Evolutionary conservation across 2,888 invertebrate species (phyloP).

Genomic region (Lithophane socia): DNA sequence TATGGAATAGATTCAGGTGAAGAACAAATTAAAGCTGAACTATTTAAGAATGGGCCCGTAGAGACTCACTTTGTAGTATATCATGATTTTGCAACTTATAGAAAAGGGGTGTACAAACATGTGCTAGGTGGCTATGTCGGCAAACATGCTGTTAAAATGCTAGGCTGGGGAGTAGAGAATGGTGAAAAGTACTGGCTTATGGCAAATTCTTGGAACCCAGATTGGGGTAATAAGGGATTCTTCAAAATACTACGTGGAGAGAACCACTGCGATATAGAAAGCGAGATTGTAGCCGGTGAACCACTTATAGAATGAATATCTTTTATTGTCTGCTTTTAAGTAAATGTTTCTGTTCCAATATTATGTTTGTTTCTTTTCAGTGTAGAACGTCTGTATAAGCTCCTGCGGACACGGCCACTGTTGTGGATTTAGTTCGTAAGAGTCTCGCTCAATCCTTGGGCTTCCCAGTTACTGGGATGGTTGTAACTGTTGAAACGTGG

Average conservation of each 20-base stretch:
- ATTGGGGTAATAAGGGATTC: conserved; percentile 21
- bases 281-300: neutral
- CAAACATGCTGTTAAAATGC: conserved; percentile 9
- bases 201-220: conserved; percentile 18
- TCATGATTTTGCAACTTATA: neutral
- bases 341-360: neutral
- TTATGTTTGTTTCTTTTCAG: neutral
- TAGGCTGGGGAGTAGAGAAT: conserved; percentile 27
- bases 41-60: conserved; percentile 17
- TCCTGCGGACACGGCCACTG: too few relatives aligned
- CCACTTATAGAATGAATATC: conserved; percentile 15
- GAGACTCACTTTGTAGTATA: neutral
- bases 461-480: neutral
- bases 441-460: neutral
- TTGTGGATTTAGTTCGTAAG: neutral
- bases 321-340: neutral
- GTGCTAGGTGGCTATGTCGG: fast-evolving
- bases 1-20: neutral
- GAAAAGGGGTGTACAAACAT: neutral
- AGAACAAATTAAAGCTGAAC: conserved; percentile 19
- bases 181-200: conserved; percentile 17
- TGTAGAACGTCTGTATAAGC: too few relatives aligned
- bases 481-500: neutral
- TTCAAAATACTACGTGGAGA: conserved; percentile 19
- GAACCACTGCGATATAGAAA: conserved; percentile 10